Base-by-base conservation (phyloP, 2,888 invertebrate genomes). In the Tachina fera region DNA sequence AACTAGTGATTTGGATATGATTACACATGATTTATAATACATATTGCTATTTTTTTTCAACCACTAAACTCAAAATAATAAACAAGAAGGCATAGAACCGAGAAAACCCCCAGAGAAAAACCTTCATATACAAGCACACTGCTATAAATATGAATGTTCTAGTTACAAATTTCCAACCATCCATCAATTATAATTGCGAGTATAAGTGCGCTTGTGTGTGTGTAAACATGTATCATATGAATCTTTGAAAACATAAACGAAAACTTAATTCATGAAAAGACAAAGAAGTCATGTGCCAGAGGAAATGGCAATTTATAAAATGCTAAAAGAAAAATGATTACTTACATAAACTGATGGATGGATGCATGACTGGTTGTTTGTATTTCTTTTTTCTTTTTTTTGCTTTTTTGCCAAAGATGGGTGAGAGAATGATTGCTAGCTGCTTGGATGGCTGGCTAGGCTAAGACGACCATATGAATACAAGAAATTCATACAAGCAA, bases 241-340 rank as follows among this genome's bases (percentile, higher is more conserved):
- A 58, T 79, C 63, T 77, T 39, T 53, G 45, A 47, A 83, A 70
- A 22, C 68, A 60, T 11, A 65, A 77, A 78, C 49, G 9, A 63
- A 80, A 83, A 76, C 70, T 63, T 58, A 71, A 84, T 60, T 81
- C 76, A 77, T 65, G 49, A 61, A 80, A 81, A 63, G 86, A 83
- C 85, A 75, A 80, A 83, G 75, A 78, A 86, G 78, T 82, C 86
- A 85, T 83, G 84, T 75, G 86, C 81, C 88, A 88, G 88, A 89
- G 89, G 88, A 89, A 90, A 90, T 89, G 87, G 89, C 90, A 90
- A 90, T 90, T 90, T 90, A 90, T 90, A 90, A 89, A 90, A 90
- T 86, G 83, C 74, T 78, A 74, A 83, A 83, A 87, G 78, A 87
- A 87, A 83, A 87, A 83, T 86, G 86, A 83, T 84, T 78, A 78